Evolutionary conservation across 2,113 vertebrate genomes (phyloP).

Genomic region (Nothoprocta perdicaria): DNA sequence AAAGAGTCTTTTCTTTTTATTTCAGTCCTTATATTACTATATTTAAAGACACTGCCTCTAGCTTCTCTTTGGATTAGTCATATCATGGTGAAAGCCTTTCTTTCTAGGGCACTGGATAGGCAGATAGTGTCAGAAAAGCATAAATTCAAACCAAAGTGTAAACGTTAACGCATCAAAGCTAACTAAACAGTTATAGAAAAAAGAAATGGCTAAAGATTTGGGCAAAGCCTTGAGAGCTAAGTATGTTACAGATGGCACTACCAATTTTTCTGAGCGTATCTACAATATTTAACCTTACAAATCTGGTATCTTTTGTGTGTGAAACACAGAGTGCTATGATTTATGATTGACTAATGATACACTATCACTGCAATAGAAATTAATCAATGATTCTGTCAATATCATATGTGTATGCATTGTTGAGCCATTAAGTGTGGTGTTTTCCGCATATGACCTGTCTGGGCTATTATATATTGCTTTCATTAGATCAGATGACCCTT

Average conservation of each 20-base stretch:
- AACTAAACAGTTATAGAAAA: neutral
- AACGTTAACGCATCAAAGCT: neutral
- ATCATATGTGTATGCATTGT: neutral
- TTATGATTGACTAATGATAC: neutral
- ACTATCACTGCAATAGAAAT: neutral
- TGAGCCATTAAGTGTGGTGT: neutral
- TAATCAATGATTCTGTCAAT: slow-evolving; percentile 4
- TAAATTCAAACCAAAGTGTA: neutral
- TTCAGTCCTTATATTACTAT: neutral
- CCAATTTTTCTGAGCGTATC: neutral
- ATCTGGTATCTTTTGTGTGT: neutral
- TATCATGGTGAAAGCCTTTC: neutral
- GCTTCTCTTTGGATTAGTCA: neutral
- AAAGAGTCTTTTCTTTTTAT: neutral
- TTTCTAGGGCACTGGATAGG: neutral
- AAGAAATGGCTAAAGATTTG: neutral
- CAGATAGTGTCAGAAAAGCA: neutral
- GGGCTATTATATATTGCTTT: neutral
- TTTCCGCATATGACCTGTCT: neutral
- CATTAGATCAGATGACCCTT: neutral
- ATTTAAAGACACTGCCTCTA: neutral
- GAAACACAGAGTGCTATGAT: neutral
- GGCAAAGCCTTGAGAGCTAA: neutral
- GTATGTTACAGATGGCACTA: neutral
- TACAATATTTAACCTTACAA: neutral